Percentiles rank a stretch among this genome's conserved stretches.
Evolutionary conservation across 2,113 vertebrate genomes (phyloP).

Genomic region (Salvator merianae): DNA sequence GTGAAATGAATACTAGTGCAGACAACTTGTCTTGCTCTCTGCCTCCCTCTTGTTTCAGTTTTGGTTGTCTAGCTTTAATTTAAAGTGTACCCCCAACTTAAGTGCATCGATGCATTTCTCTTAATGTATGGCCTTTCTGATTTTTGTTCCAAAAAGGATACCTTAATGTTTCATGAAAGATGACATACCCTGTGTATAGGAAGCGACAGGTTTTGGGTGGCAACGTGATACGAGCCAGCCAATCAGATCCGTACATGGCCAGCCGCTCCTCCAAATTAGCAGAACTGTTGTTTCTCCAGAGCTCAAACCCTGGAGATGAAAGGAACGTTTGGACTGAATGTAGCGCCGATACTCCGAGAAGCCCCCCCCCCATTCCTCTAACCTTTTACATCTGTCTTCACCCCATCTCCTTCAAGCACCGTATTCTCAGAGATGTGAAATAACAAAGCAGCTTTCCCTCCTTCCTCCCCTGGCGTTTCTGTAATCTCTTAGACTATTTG

Average conservation of each 20-base stretch:
- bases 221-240: not conserved
- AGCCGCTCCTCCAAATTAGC: not conserved
- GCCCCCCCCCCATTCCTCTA: not conserved
- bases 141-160: no score
- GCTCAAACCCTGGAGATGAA: not conserved
- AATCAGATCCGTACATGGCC: not conserved
- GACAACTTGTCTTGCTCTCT: not conserved
- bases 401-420: conserved; percentile 70
- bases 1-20: not conserved
- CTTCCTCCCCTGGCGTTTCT: conserved; percentile 71
- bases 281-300: conserved; percentile 5
- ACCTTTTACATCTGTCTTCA: conserved; percentile 16
- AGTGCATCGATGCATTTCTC: not conserved
- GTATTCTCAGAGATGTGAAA: conserved; percentile 82
- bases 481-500: conserved; percentile 80
- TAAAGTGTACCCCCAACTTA: not conserved
- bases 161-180: not conserved
- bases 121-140: not conserved
- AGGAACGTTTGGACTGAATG: not conserved
- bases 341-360: not conserved
- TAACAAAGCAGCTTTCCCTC: conserved; percentile 71
- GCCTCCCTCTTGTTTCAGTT: not conserved
- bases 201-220: not conserved
- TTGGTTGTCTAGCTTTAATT: not conserved
- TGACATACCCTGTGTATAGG: not conserved